phyloP scores from a whole-genome alignment of 2,888 invertebrate species.

The Leptinotarsa haldemani region DNA sequence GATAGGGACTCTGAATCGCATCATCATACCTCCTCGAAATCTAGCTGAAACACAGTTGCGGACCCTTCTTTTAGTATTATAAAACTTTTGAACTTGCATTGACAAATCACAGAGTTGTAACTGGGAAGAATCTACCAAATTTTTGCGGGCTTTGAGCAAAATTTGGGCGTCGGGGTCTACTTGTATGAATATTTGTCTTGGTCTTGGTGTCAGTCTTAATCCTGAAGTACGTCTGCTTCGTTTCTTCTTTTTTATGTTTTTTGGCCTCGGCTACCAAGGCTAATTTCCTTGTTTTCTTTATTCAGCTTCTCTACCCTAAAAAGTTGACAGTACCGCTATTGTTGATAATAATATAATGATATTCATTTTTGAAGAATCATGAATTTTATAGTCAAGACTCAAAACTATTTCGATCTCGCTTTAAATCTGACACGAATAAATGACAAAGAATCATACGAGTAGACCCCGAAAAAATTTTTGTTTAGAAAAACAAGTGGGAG shows the following conservation, averaged over 20 bases:
- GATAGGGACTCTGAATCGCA: slow-evolving; percentile 53
- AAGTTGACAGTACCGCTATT: no score
- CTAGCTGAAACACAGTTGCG: slow-evolving; percentile 72
- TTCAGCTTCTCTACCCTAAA: no score
- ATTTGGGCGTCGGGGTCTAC: background rate
- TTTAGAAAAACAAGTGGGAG: slow-evolving; percentile 10
- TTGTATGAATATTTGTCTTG: background rate
- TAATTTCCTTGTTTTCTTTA: no score
- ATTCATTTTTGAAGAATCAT: no score
- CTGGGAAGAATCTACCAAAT: no score
- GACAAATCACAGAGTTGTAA: slow-evolving; percentile 54
- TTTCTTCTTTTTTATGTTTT: no score
- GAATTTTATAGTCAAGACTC: no score
- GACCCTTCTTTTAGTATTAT: slow-evolving; percentile 61
- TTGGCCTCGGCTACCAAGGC: no score
- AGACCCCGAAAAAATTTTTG: background rate
- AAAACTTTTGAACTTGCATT: slow-evolving; percentile 60
- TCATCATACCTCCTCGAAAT: slow-evolving; percentile 65
- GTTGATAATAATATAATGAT: no score
- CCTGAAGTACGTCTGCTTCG: background rate
- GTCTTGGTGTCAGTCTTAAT: background rate
- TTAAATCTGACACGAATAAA: background rate
- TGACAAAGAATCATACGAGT: background rate
- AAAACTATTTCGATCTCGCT: no score
- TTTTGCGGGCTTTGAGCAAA: background rate